phyloP scores from a whole-genome alignment of 2,888 invertebrate species.

The Yponomeuta plumbellus region DNA sequence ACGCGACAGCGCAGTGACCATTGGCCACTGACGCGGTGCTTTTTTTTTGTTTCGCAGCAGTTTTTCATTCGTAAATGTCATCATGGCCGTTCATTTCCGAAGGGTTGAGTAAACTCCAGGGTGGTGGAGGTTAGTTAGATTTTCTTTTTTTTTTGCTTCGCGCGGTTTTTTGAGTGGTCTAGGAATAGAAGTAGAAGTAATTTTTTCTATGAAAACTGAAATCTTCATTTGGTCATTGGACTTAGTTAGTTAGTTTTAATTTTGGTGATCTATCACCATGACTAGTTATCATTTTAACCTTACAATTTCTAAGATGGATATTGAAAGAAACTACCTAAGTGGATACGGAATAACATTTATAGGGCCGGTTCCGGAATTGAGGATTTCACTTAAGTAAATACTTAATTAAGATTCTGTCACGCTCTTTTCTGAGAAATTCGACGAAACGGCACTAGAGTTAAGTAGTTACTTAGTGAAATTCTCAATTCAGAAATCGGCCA shows the following conservation, averaged over 20 bases:
- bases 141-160: background rate
- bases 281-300: too few species aligned
- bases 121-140: background rate
- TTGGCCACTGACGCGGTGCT: conserved; percentile 49
- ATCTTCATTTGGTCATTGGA: background rate
- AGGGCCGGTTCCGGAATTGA: too few species aligned
- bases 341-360: too few species aligned
- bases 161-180: background rate
- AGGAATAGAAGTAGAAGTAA: background rate
- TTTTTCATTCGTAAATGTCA: conserved; percentile 17
- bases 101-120: conserved; percentile 1
- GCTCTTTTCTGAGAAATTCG: too few species aligned
- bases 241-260: background rate
- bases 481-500: too few species aligned
- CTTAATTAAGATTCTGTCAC: too few species aligned
- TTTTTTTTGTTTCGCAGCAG: conserved; percentile 12
- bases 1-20: conserved; percentile 63
- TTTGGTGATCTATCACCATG: too few species aligned
- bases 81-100: conserved; percentile 12
- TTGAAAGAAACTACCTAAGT: too few species aligned
- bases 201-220: background rate
- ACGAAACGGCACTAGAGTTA: too few species aligned
- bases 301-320: too few species aligned
- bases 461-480: too few species aligned
- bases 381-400: too few species aligned